Conservation (phyloP, 2,113 vertebrate genomes). For the Salvelinus fontinalis region DNA sequence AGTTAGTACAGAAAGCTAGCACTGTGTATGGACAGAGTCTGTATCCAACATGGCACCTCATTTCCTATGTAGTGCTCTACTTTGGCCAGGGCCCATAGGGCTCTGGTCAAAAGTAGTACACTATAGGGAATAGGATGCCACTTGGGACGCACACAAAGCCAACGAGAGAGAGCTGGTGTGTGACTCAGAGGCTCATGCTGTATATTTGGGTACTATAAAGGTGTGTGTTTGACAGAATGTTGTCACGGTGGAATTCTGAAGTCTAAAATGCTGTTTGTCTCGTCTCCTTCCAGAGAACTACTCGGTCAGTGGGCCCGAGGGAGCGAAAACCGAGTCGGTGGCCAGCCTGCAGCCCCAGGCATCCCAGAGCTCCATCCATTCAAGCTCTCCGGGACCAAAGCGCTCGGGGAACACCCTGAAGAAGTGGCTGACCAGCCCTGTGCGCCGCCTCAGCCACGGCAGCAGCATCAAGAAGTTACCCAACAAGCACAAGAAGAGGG, state of each 20-base stretch:
- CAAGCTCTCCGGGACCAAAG: constrained; percentile 90
- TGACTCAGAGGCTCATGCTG: too few species aligned
- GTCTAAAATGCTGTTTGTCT: not conserved
- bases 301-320: constrained; percentile 80
- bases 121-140: too few species aligned
- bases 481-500: constrained; percentile 84
- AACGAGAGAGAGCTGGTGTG: too few species aligned
- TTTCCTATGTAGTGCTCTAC: too few species aligned
- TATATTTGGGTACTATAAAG: not conserved
- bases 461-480: constrained; percentile 88
- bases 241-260: too few species aligned
- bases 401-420: constrained; percentile 94
- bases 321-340: constrained; percentile 88
- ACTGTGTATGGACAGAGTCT: too few species aligned
- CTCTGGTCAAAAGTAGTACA: too few species aligned
- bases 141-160: too few species aligned
- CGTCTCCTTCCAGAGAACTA: constrained; percentile 78
- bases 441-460: constrained; percentile 91
- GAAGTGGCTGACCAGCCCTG: constrained; percentile 95
- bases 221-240: not conserved
- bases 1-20: not conserved
- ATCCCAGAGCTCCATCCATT: constrained; percentile 89
- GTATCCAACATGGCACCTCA: too few species aligned
- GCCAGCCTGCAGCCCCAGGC: constrained; percentile 90
- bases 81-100: too few species aligned